Evolutionary conservation across 2,888 invertebrate species (phyloP).

Genomic region (Druceiella hillmani): DNA sequence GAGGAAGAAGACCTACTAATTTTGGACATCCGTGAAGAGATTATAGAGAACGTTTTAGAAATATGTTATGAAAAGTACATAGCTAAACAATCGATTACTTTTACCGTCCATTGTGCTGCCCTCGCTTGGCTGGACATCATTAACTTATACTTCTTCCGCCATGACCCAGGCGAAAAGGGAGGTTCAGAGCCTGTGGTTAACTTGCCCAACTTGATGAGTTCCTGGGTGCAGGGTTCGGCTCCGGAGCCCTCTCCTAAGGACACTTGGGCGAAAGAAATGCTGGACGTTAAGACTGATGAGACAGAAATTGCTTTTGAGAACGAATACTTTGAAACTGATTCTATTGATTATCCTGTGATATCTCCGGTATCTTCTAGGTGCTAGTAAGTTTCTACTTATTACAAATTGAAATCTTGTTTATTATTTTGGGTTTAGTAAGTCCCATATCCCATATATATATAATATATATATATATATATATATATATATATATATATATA

Average conservation of each 20-base stretch:
- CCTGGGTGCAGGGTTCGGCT: conserved; percentile 39
- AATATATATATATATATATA: no score
- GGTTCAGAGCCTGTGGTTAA: conserved; percentile 36
- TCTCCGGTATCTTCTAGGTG: no score
- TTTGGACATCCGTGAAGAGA: conserved; percentile 42
- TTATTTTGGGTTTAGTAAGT: no score
- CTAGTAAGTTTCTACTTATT: no score
- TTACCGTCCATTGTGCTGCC: conserved; percentile 39
- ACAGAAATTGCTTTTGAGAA: no score
- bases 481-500: no score
- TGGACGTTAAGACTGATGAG: no score
- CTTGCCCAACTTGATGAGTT: conserved; percentile 38
- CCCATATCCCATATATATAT: no score
- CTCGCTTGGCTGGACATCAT: conserved; percentile 42
- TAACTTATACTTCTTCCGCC: conserved; percentile 42
- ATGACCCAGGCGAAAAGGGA: conserved; percentile 45
- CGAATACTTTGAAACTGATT: no score
- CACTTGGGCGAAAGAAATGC: conserved; percentile 34
- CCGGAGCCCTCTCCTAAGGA: conserved; percentile 40
- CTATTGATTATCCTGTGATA: no score
- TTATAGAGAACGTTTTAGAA: conserved; percentile 34
- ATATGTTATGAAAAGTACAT: conserved; percentile 37
- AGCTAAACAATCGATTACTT: conserved; percentile 34
- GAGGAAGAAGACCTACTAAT: conserved; percentile 41
- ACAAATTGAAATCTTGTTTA: no score